Evolutionary conservation across 2,113 vertebrate species (phyloP), one percentile per base, ranked within the genome.

Genomic region (Elachura formosa): DNA sequence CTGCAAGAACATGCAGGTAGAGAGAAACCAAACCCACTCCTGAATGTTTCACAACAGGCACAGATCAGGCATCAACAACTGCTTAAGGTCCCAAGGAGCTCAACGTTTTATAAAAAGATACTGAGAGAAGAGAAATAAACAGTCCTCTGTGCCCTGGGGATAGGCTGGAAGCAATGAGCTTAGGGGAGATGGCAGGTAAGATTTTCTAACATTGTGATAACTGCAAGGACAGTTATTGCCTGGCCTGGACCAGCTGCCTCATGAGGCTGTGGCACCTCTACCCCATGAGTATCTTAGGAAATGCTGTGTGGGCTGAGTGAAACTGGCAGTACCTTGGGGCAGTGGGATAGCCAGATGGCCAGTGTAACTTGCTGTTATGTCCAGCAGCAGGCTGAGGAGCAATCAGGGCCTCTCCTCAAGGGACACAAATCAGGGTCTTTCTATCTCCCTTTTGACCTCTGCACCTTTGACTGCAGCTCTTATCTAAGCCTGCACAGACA

Each of bases 381-480:
- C 33, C 0, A 0, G 67, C 23, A 14, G 75, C 54, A 76, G 48
- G 24, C 49, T 22, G 29, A 66, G 6, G 46, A 91, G 48, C 61
- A 74, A 75, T 56, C 77, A 59, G 38, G 24, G 21, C 51, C 19
- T 84, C 19, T 84, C 43, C 29, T 34, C 5, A 1, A 10, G 29
- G 21, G 33, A 89, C 64, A 66, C 34, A 68, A 48, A 73, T 66
- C 79, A 69, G 38, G 22, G 68, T 79, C 48, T 84, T 64, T 17
- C 0, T 61, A 56, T 41, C 58, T 71, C 29, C 21, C 1, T 1
- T 55, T 52, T 69, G 49, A 52, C 41, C 71, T 63, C 38, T 36
- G 59, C 63, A 73, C 67, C 83, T 90, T 54, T 81, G 69, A 48
- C 54, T 51, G 58, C 43, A 77, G n/a, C 61, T 81, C 89, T 66